Evolutionary conservation across 2,797 vertebrate genomes (phyloP), one percentile per base, ranked within the genome.

Genomic region (Enteromius thamalakanensis): DNA sequence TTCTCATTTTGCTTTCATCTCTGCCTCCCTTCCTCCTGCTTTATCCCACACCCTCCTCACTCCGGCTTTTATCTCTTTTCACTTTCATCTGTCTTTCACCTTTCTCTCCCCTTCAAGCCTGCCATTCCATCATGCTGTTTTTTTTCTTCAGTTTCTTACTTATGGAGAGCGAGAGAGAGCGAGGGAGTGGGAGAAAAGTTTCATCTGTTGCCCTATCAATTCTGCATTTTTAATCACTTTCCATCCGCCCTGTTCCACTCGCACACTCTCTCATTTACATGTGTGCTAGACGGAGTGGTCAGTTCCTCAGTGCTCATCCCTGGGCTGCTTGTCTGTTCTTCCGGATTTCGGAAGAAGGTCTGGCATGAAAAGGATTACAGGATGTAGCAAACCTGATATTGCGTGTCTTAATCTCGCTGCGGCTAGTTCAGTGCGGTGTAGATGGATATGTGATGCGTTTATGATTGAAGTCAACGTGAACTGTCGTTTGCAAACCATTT

Each of bases 61-160:
- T 94, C 93, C 86, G 89, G 92, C 94, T 95, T 95, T 96, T 95
- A 96, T 95, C 95, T 95, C 93, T 94, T 93, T 95, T 94, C 94
- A 94, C 94, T 96, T 96, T 96, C 94, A 96, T 96, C 95, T 95
- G 94, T 95, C 95, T 95, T 95, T 96, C 95, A 96, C 95, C 95
- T 95, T 94, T 95, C 93, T 95, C 94, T 95, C 94, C 94, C 94
- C 94, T 95, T 95, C 94, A 95, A 95, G 94, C 93, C 94, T 94
- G 94, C 94, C 93, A 95, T 94, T 94, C 93, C 94, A 94, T 95
- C 94, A 95, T 94, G 92, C 92, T 92, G 92, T 85, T 92, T 94
- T 85, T 85, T 85, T 45, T 45, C 2, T 45, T 3, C 40, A 86
- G 90, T 94, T 94, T 93, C 93, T 87, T 94, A 94, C 94, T 94